Evolutionary conservation across 2,888 invertebrate genomes (phyloP).

Genomic region (Neuroscelio doddi): DNA sequence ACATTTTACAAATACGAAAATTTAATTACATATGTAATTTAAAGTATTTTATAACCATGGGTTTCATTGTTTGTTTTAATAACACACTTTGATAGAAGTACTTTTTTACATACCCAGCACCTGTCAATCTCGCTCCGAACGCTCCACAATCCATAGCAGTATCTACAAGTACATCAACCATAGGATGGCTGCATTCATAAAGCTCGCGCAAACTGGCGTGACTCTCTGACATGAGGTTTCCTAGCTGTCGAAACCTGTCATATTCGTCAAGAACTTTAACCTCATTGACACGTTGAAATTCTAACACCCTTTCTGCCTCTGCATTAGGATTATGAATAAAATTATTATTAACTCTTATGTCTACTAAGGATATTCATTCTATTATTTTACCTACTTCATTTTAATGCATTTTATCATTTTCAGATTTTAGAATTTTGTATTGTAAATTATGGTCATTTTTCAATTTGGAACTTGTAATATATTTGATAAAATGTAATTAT

Average conservation of each 20-base stretch:
- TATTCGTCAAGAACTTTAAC: conserved; percentile 57
- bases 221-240: conserved; percentile 89
- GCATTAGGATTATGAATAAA: conserved; percentile 52
- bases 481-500: too few species aligned
- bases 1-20: too few species aligned
- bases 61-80: neutral
- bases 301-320: conserved; percentile 88
- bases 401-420: neutral
- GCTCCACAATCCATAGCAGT: conserved; percentile 80
- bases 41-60: too few species aligned
- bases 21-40: neutral
- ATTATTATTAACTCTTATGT: conserved; percentile 10
- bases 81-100: too few species aligned
- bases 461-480: too few species aligned
- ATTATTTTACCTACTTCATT: neutral
- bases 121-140: conserved; percentile 93
- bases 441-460: conserved; percentile 9
- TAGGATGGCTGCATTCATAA: conserved; percentile 95
- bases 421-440: too few species aligned
- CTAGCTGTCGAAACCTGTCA: conserved; percentile 77
- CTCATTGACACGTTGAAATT: conserved; percentile 66
- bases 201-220: conserved; percentile 88
- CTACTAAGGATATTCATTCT: neutral
- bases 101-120: conserved; percentile 83
- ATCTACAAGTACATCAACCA: conserved; percentile 87